Evolutionary conservation across 2,888 invertebrate genomes (phyloP).

Genomic region (Aleiodes leptofemur): DNA sequence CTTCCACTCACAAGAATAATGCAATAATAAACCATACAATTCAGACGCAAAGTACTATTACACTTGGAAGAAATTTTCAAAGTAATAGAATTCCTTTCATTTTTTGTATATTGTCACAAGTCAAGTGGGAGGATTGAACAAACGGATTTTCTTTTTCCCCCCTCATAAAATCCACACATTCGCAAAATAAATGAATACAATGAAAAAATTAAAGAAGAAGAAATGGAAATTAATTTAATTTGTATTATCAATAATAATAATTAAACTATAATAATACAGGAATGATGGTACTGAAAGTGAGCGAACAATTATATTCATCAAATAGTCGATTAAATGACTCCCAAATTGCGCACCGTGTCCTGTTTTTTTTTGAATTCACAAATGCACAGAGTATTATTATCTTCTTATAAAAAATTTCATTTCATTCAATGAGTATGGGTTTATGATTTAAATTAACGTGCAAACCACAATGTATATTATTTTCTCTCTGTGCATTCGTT

Average conservation of each 20-base stretch:
- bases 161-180: not conserved
- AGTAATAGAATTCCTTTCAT: too few relatives aligned
- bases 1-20: not conserved
- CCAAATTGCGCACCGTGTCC: conserved; percentile 63
- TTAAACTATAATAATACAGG: conserved; percentile 63
- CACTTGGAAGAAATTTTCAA: too few relatives aligned
- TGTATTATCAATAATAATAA: conserved; percentile 60
- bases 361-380: conserved; percentile 53
- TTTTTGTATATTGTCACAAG: not conserved
- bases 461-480: not conserved
- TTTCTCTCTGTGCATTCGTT: conserved; percentile 30
- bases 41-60: too few relatives aligned
- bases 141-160: not conserved
- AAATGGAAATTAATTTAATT: conserved; percentile 62
- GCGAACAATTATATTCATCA: conserved; percentile 55
- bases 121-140: not conserved
- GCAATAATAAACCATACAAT: too few relatives aligned
- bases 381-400: conserved; percentile 38
- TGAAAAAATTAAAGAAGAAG: conserved; percentile 62
- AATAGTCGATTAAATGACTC: conserved; percentile 59
- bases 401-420: conserved; percentile 8
- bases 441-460: conserved; percentile 1
- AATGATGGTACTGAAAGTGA: conserved; percentile 67
- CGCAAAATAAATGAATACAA: conserved; percentile 1
- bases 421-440: conserved; percentile 11